Conservation (phyloP, 2,797 vertebrate species). For the Acrossocheilus fasciatus region DNA sequence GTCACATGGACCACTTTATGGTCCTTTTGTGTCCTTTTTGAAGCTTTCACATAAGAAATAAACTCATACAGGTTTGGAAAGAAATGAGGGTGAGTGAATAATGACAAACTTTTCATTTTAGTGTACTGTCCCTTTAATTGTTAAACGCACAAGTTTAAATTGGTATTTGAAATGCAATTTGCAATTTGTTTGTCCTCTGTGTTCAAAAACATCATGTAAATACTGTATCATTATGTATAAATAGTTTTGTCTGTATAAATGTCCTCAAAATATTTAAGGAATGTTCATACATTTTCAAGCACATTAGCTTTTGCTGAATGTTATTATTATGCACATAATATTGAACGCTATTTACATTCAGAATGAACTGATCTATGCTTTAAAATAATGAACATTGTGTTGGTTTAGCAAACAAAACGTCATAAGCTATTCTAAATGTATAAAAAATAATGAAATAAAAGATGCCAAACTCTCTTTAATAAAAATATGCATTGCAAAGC, state of each 20-base stretch:
- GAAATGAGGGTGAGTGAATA: neutral
- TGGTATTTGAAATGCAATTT: neutral
- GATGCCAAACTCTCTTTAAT: neutral
- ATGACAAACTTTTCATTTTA: neutral
- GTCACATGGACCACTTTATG: neutral
- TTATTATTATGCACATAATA: neutral
- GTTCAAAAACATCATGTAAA: conserved; percentile 20
- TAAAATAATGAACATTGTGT: neutral
- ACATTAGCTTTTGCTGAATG: neutral
- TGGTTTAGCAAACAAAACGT: neutral
- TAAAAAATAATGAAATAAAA: conserved; percentile 5
- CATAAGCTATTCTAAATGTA: neutral
- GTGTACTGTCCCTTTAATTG: conserved; percentile 11
- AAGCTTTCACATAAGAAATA: neutral
- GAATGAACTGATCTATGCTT: neutral
- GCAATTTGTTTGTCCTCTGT: neutral
- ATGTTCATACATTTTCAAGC: neutral
- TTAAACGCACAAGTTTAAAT: neutral
- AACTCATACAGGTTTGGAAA: neutral
- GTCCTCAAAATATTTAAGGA: conserved; percentile 17
- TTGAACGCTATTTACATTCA: conserved; percentile 3
- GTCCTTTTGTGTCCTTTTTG: neutral
- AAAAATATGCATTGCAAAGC: neutral
- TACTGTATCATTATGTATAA: conserved; percentile 21
- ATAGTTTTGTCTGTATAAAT: conserved; percentile 26